Evolutionary conservation across 2,113 vertebrate genomes (phyloP).

Genomic region (Oryzias celebensis): DNA sequence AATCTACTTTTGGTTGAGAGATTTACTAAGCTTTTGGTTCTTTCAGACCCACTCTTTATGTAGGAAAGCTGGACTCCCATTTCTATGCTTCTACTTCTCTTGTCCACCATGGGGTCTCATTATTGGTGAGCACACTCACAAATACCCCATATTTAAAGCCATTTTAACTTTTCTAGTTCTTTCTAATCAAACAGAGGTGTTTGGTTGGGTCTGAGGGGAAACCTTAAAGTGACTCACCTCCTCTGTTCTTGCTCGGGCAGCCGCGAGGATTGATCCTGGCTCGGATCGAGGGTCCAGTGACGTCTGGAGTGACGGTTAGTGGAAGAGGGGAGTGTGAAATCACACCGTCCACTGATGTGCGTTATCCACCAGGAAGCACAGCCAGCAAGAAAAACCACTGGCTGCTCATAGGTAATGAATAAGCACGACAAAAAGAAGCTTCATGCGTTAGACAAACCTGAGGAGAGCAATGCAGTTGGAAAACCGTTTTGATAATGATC

Average conservation of each 20-base stretch:
- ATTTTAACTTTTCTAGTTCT: no score
- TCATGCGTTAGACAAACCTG: background rate
- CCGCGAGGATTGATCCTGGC: conserved; percentile 88
- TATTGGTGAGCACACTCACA: conserved; percentile 77
- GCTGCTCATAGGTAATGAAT: conserved; percentile 87
- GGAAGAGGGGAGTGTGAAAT: conserved; percentile 88
- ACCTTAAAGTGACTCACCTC: background rate
- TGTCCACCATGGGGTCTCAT: conserved; percentile 85
- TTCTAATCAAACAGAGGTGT: no score
- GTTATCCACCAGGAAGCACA: conserved; percentile 87
- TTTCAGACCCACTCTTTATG: conserved; percentile 87
- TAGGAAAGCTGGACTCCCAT: conserved; percentile 86
- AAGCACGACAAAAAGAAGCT: background rate
- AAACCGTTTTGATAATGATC: background rate
- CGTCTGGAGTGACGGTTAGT: conserved; percentile 85
- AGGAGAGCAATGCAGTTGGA: background rate
- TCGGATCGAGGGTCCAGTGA: conserved; percentile 85
- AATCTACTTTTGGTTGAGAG: background rate
- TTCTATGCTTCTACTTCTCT: conserved; percentile 91
- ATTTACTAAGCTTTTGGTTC: conserved; percentile 6
- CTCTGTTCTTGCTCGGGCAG: conserved; percentile 64
- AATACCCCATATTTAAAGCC: background rate
- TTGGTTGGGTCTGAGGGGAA: no score
- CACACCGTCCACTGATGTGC: conserved; percentile 87
- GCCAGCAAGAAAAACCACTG: conserved; percentile 85